Conservation (phyloP, 2,888 invertebrate genomes). For the Drosophila neotestacea region DNA sequence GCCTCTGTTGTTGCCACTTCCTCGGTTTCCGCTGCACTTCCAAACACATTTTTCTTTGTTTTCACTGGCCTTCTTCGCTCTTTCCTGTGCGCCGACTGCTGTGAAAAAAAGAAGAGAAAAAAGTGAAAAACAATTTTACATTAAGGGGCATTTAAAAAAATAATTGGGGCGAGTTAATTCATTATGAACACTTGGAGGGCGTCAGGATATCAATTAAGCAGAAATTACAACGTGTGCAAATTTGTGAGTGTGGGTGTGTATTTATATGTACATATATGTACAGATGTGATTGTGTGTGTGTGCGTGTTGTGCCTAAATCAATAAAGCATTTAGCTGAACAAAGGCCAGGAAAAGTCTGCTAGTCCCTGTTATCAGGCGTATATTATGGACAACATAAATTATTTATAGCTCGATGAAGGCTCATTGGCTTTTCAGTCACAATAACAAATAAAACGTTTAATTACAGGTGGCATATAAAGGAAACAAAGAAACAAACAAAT, state of each 20-base stretch:
- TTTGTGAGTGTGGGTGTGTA: slow-evolving; percentile 20
- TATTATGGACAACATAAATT: slow-evolving; percentile 14
- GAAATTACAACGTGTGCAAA: slow-evolving; percentile 36
- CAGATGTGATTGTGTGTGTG: slow-evolving; percentile 24
- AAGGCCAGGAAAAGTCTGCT: slow-evolving; percentile 21
- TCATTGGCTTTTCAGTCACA: slow-evolving; percentile 22
- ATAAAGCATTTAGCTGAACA: slow-evolving; percentile 37
- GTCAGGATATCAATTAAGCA: slow-evolving; percentile 56
- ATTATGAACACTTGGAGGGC: slow-evolving; percentile 21
- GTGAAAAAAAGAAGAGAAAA: slow-evolving; percentile 14
- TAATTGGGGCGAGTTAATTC: background rate
- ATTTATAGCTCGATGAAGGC: slow-evolving; percentile 17
- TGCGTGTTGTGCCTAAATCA: slow-evolving; percentile 33
- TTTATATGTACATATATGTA: slow-evolving; percentile 24
- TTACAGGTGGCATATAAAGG: background rate
- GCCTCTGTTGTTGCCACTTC: slow-evolving; percentile 39
- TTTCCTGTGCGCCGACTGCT: slow-evolving; percentile 62
- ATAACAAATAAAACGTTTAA: slow-evolving; percentile 28
- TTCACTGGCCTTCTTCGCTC: slow-evolving; percentile 63
- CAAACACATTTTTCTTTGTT: slow-evolving; percentile 58
- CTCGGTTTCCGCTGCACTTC: slow-evolving; percentile 44
- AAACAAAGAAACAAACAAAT: slow-evolving; percentile 37
- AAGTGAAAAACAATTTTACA: background rate
- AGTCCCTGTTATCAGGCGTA: slow-evolving; percentile 23
- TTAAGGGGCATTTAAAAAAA: background rate